Conservation (phyloP, 2,888 invertebrate genomes). For the Amphipyra berbera region DNA sequence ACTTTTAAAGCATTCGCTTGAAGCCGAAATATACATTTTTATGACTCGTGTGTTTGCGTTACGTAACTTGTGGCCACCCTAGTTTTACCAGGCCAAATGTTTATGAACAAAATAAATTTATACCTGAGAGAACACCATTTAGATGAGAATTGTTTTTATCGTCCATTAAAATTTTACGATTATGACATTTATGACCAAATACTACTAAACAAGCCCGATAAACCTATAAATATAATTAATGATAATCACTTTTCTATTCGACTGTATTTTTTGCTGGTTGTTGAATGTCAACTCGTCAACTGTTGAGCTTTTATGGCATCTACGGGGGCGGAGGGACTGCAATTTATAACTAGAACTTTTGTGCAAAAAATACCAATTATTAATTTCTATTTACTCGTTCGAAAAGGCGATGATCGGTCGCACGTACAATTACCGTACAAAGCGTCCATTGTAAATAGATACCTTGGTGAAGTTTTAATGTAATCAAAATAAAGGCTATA, state of each 20-base stretch:
- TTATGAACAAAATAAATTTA: constrained; percentile 44
- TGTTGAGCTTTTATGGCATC: constrained; percentile 32
- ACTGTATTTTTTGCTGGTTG: constrained; percentile 41
- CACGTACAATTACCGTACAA: constrained; percentile 45
- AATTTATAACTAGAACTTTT: constrained; percentile 45
- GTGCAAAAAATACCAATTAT: constrained; percentile 47
- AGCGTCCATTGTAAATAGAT: constrained; percentile 20
- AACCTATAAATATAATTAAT: constrained; percentile 60
- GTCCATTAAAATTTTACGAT: constrained; percentile 64
- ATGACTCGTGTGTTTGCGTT: constrained; percentile 14
- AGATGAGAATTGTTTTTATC: constrained; percentile 59
- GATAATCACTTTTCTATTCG: constrained; percentile 49
- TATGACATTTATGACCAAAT: constrained; percentile 60
- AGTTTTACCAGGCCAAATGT: constrained; percentile 33
- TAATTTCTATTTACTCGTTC: constrained; percentile 52
- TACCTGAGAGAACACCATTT: constrained; percentile 34
- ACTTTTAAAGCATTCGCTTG: constrained; percentile 57
- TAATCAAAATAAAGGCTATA: constrained; percentile 53
- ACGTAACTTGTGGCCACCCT: constrained; percentile 42
- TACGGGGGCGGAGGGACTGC: constrained; percentile 31
- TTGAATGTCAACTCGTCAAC: constrained; percentile 42
- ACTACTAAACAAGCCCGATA: constrained; percentile 55
- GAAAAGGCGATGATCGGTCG: constrained; percentile 52
- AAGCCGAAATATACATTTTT: constrained; percentile 40
- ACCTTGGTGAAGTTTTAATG: constrained; percentile 20